Evolutionary conservation across 2,113 vertebrate species (phyloP), one percentile per base, ranked within the genome.

Genomic region (Antennarius striatus): DNA sequence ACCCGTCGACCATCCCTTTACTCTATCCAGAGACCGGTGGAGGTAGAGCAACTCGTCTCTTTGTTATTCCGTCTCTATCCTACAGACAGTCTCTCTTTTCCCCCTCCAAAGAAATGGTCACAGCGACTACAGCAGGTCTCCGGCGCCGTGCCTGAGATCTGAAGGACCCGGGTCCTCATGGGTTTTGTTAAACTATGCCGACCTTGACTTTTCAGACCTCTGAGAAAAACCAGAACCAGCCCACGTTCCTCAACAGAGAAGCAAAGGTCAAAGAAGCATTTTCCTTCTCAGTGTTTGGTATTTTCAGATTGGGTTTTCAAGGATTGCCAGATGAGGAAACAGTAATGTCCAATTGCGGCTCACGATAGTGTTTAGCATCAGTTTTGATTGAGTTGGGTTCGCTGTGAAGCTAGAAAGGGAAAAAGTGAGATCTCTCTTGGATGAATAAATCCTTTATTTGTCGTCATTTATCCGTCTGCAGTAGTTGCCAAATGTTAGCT

Each of bases 1-100:
- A 22, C 22, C 67, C 80, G 82, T 82, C 86, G 82, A 85, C 78
- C 56, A 29, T 56, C 32, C 75, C 42, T 64, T 49, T 22, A 52
- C 60, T 77, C 36, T 57, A 57, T 48, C 22, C 13, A 51, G 4
- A 61, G 56, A 68, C 68, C 32, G 2, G 28, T 11, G n/a, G 12
- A 42, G 56, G 39, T 43, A 63, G 22, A 22, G 22, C 22, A 22
- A 22, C 22, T 22, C 22, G 22, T 22, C 22, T 22, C 22, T 22
- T 22, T 22, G 22, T 22, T 22, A 22, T 22, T 22, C 22, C 22
- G 22, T 1, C 22, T 22, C 22, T 22, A 22, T 22, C 22, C 22
- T 22, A 22, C 22, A 22, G 1, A 22, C 22, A 22, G 22, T 10
- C 6, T 59, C 56, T 28, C 15, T 29, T 8, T 36, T 28, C 69